Conservation (phyloP, 2,113 vertebrate genomes). For the Cynocephalus volans region DNA sequence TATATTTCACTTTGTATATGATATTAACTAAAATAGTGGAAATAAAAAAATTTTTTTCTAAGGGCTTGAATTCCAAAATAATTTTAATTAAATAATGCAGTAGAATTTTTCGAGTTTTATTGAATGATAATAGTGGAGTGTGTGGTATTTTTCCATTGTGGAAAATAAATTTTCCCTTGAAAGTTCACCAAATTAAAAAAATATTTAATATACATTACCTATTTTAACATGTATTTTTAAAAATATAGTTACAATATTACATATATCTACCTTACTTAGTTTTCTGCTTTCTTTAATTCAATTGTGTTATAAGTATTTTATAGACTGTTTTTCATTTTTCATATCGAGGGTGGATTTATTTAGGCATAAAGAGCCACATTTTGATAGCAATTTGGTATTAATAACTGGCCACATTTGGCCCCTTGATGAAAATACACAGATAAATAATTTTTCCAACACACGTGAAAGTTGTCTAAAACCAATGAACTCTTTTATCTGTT, state of each 20-base stretch:
- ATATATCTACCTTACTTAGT: not conserved
- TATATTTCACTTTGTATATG: not conserved
- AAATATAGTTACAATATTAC: not conserved
- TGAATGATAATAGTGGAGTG: not conserved
- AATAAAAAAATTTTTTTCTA: not conserved
- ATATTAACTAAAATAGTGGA: slow-evolving; percentile 3
- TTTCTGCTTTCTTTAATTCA: not conserved
- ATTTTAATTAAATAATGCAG: not conserved
- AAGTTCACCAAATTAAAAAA: not conserved
- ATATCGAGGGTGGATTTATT: not conserved
- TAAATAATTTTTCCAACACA: not conserved
- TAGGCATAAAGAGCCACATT: not conserved
- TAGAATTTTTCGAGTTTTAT: not conserved
- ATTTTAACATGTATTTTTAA: not conserved
- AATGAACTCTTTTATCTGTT: not conserved
- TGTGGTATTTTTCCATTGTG: not conserved
- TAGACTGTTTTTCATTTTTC: not conserved
- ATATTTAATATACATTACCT: not conserved
- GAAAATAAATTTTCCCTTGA: not conserved
- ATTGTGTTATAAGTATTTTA: not conserved
- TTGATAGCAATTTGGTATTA: not conserved
- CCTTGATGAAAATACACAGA: not conserved
- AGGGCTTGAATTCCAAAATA: not conserved
- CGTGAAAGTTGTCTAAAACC: not conserved
- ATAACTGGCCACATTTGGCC: not conserved